Conservation (phyloP, 2,797 vertebrate species). For the Sandelia bainsii region DNA sequence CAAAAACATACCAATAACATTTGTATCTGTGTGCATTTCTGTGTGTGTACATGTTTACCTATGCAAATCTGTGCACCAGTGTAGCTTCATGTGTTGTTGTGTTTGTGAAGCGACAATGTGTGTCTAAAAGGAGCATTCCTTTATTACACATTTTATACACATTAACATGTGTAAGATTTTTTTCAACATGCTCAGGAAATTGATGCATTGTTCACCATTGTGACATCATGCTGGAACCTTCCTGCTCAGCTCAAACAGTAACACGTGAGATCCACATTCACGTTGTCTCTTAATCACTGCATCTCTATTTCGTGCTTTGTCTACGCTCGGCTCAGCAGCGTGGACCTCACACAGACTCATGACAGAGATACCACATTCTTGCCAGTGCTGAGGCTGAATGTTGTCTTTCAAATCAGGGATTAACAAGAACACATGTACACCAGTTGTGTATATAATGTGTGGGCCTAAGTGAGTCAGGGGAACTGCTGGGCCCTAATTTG, state of each 20-base stretch:
- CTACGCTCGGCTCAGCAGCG: conserved; percentile 31
- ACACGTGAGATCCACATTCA: conserved; percentile 24
- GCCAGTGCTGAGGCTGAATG: conserved; percentile 39
- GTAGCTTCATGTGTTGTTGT: conserved; percentile 5
- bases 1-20: conserved; percentile 1
- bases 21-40: neutral
- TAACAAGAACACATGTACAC: conserved; percentile 70
- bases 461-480: conserved; percentile 49
- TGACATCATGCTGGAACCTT: conserved; percentile 22
- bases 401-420: conserved; percentile 76
- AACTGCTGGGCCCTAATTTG: conserved; percentile 60
- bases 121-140: conserved; percentile 11
- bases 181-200: conserved; percentile 36
- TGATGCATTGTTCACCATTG: conserved; percentile 25
- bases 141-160: neutral
- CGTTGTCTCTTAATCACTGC: conserved; percentile 35
- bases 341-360: conserved; percentile 66
- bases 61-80: conserved; percentile 10
- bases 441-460: conserved; percentile 67
- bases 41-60: neutral
- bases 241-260: conserved; percentile 29
- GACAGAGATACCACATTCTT: conserved; percentile 54
- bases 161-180: conserved; percentile 25
- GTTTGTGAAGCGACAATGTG: conserved; percentile 9
- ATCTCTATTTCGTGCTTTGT: conserved; percentile 41